These are phyloP conservation scores for Acronicta aceris DNA, from an alignment of 2,888 invertebrate species.

Conservation along the genomic window DNA sequence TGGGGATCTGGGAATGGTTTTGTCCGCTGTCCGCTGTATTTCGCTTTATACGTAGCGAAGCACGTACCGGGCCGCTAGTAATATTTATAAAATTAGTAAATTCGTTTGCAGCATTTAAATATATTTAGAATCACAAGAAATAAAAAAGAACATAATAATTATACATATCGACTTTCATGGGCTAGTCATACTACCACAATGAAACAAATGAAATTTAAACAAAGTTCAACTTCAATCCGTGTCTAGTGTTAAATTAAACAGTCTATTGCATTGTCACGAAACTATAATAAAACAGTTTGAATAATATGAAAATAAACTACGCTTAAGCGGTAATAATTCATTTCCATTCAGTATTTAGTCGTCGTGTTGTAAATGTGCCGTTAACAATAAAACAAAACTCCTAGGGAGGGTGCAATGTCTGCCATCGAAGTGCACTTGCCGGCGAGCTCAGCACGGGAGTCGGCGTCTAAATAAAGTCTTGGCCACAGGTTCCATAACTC, in stretches of 20 bases:
- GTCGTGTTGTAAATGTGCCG: slow-evolving; percentile 68
- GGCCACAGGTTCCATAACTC: slow-evolving; percentile 34
- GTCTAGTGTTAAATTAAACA: slow-evolving; percentile 54
- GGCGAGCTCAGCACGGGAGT: slow-evolving; percentile 13
- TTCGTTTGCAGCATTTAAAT: no score
- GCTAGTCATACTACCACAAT: not conserved
- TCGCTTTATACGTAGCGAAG: no score
- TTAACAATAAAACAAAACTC: slow-evolving; percentile 65
- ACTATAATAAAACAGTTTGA: slow-evolving; percentile 58
- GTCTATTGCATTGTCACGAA: slow-evolving; percentile 66
- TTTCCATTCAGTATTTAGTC: slow-evolving; percentile 63
- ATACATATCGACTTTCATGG: no score
- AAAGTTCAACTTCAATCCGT: slow-evolving; percentile 31
- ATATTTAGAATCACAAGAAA: no score
- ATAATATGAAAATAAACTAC: slow-evolving; percentile 58
- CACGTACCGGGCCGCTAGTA: no score
- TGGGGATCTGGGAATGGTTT: no score
- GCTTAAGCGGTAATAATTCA: slow-evolving; percentile 53
- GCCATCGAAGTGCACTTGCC: slow-evolving; percentile 35
- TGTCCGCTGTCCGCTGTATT: no score
- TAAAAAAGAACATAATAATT: no score
- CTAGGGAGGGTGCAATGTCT: slow-evolving; percentile 25
- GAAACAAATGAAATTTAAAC: slow-evolving; percentile 26
- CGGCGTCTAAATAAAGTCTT: slow-evolving; percentile 36
- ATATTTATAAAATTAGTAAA: slow-evolving; percentile 14